phyloP scores from a whole-genome alignment of 2,797 vertebrate species.

The Jordanella pulchra region DNA sequence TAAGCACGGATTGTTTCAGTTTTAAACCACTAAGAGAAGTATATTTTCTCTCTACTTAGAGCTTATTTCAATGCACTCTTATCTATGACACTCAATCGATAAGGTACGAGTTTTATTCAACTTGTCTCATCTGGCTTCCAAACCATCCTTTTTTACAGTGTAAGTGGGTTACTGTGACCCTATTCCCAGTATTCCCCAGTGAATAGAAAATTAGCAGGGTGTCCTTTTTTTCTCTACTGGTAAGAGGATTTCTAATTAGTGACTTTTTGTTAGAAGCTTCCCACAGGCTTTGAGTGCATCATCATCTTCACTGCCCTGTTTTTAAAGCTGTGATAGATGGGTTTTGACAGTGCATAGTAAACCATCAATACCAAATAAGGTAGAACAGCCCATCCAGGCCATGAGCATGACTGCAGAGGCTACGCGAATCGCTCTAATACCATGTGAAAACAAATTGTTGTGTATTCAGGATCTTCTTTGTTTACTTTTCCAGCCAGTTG shows the following conservation, averaged over 20 bases:
- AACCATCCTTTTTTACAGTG: constrained; percentile 27
- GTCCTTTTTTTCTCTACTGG: constrained; percentile 39
- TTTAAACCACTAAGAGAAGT: background rate
- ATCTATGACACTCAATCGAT: background rate
- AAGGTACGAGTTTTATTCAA: background rate
- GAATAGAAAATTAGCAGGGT: constrained; percentile 38
- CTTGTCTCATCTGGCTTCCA: constrained; percentile 7
- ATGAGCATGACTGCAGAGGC: constrained; percentile 1
- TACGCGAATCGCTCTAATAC: constrained; percentile 4
- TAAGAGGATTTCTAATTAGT: constrained; percentile 52
- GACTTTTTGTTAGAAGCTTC: constrained; percentile 42
- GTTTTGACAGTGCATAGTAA: constrained; percentile 35
- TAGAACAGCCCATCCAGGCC: constrained; percentile 32
- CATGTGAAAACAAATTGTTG: background rate
- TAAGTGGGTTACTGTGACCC: constrained; percentile 57
- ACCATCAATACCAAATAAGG: constrained; percentile 59
- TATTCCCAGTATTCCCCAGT: constrained; percentile 34
- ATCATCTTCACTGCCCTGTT: constrained; percentile 25
- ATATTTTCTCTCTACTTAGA: background rate
- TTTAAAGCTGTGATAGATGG: constrained; percentile 34
- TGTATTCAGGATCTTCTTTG: background rate
- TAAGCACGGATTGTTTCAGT: background rate
- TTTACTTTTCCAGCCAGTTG: background rate
- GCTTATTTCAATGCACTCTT: background rate
- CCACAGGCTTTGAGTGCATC: constrained; percentile 20